Evolutionary conservation across 2,797 vertebrate genomes (phyloP).

Genomic region (Phrynocephalus forsythii): DNA sequence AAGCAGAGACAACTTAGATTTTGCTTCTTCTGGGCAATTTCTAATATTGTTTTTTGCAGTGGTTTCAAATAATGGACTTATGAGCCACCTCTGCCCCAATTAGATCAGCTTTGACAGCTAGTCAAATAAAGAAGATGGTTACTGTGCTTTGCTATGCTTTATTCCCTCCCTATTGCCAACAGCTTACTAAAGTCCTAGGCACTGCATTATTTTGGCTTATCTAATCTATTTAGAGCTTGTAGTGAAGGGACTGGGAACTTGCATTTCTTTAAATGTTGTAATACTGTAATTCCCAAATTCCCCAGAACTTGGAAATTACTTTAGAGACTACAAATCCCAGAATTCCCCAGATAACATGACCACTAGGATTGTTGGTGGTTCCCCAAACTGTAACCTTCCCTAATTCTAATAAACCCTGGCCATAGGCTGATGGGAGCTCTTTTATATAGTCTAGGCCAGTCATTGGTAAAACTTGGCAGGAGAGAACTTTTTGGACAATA

Average conservation of each 20-base stretch:
- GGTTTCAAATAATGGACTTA: neutral
- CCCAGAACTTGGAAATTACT: too few relatives aligned
- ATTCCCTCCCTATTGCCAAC: too few relatives aligned
- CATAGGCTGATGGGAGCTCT: too few relatives aligned
- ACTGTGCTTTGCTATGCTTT: too few relatives aligned
- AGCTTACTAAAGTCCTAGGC: neutral
- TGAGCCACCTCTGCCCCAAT: neutral
- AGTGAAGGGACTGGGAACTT: too few relatives aligned
- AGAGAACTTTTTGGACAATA: neutral
- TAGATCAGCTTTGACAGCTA: neutral
- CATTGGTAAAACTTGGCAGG: neutral
- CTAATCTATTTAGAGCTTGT: neutral
- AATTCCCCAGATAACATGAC: too few relatives aligned
- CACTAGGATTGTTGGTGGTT: neutral
- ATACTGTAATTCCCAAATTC: too few relatives aligned
- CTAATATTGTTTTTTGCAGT: neutral
- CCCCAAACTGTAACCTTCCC: too few relatives aligned
- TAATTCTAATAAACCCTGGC: too few relatives aligned
- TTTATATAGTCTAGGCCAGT: too few relatives aligned
- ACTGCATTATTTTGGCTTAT: neutral
- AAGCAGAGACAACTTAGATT: conserved; percentile 52
- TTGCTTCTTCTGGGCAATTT: neutral
- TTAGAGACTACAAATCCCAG: neutral
- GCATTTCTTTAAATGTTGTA: too few relatives aligned
- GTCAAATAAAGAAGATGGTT: neutral